Base-by-base conservation (phyloP, 2,797 vertebrate species). In the Enteromius treurensis region DNA sequence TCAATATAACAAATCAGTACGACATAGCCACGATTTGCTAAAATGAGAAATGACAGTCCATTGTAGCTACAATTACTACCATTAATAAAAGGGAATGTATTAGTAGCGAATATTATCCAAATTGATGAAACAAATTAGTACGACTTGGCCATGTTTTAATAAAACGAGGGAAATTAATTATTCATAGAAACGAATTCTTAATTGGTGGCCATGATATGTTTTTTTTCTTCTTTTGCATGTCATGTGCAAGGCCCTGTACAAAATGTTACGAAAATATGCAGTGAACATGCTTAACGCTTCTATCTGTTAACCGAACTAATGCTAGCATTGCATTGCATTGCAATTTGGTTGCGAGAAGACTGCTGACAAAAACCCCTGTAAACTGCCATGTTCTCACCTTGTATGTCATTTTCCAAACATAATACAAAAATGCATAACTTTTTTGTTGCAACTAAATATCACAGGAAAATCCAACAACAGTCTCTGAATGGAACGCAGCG, bases 401-500 rank as follows among this genome's bases (percentile, higher is more conserved):
- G 6, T 8, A 14, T 40, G 15, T 21, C n/a, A 40, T 69, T 53
- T 69, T 26, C 64, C 15, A 4, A 42, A 17, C 55, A n/a, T n/a
- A 21, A 21, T 21, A 26, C 23, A 21, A 26, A 76, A 73, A 42
- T 42, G 53, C 51, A 58, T 55, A 21, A 32, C 23, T 34, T 40
- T 55, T 74, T n/a, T 75, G 23, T 17, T 23, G 15, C 45, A 73
- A 51, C 26, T 45, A 11, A 2, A 62, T 11, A 13, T 62, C 23
- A 26, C 37, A 79, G 60, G 45, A 67, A 51, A 15, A 19, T 55
- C 49, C 2, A 0, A 14, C 53, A 81, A 26, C 29, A 69, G 1
- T n/a, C 53, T 40, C 40, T 47, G 71, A 76, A 82, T 76, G 71
- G 60, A 82, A 82, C 47, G 45, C 70, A 62, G 53, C 53, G 34